phyloP scores from a whole-genome alignment of 2,113 vertebrate genomes.

The Lethenteron camtschaticum region DNA sequence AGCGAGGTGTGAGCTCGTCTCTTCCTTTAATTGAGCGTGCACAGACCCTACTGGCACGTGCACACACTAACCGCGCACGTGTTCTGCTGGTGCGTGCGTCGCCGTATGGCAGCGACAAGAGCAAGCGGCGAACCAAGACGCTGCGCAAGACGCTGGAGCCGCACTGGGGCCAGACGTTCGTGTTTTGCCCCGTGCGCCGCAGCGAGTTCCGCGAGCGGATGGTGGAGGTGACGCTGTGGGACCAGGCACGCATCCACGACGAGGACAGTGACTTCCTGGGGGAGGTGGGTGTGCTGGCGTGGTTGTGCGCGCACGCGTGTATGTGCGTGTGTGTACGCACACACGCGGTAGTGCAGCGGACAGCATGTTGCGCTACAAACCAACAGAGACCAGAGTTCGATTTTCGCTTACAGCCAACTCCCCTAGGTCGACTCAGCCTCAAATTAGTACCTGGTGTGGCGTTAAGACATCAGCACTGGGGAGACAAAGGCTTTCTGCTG shows the following conservation, averaged over 20 bases:
- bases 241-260: constrained; percentile 82
- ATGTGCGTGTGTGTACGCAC: too few relatives aligned
- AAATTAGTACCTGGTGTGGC: too few relatives aligned
- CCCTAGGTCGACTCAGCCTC: too few relatives aligned
- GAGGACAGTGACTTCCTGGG: constrained; percentile 94
- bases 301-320: too few relatives aligned
- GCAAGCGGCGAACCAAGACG: constrained; percentile 91
- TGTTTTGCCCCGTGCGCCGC: constrained; percentile 84
- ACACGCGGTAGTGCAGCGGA: too few relatives aligned
- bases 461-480: too few relatives aligned
- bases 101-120: constrained; percentile 49
- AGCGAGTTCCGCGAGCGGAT: constrained; percentile 91
- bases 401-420: too few relatives aligned
- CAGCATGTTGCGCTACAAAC: too few relatives aligned
- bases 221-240: constrained; percentile 96
- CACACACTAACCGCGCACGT: constrained; percentile 2
- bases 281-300: constrained; percentile 37
- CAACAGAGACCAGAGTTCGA: too few relatives aligned
- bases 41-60: not conserved
- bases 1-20: too few relatives aligned
- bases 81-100: not conserved
- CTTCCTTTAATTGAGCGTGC: not conserved
- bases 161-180: constrained; percentile 95
- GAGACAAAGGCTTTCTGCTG: too few relatives aligned
- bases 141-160: constrained; percentile 86